Evolutionary conservation across 2,113 vertebrate species (phyloP).

Genomic region (Tamias sibiricus): DNA sequence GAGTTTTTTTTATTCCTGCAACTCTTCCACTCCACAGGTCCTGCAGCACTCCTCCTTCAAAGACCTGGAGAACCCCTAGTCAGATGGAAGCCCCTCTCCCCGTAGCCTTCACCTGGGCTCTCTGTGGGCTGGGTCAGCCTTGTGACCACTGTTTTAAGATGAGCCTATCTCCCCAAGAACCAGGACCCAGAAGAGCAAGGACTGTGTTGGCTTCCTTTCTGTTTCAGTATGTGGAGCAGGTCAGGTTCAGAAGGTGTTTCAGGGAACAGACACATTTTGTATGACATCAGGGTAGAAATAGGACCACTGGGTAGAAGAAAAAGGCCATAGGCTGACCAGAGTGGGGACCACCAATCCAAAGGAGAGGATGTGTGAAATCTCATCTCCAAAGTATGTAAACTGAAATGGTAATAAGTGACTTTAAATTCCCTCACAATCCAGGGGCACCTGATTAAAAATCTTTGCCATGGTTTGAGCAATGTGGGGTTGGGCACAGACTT

Average conservation of each 20-base stretch:
- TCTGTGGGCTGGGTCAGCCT: background rate
- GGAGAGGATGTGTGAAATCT: background rate
- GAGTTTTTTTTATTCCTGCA: background rate
- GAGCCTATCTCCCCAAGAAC: background rate
- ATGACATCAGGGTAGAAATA: slow-evolving; percentile 25
- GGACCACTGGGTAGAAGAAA: background rate
- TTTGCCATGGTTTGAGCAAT: slow-evolving; percentile 33
- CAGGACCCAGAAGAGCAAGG: background rate
- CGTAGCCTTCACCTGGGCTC: background rate
- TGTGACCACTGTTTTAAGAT: background rate
- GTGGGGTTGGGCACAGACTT: background rate
- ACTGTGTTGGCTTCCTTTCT: background rate
- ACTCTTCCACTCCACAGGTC: background rate
- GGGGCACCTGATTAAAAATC: slow-evolving; percentile 31
- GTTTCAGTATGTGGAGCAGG: background rate
- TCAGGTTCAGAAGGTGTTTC: background rate
- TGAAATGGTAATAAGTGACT: background rate
- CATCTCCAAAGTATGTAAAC: background rate
- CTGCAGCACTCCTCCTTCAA: background rate
- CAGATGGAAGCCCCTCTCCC: background rate
- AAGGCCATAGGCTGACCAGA: slow-evolving; percentile 14
- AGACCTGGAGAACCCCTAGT: background rate
- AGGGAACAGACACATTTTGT: background rate
- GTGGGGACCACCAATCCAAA: background rate
- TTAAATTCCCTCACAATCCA: slow-evolving; percentile 16